phyloP scores from a whole-genome alignment of 1,140 invertebrate species.

The Drosophila tristis region DNA sequence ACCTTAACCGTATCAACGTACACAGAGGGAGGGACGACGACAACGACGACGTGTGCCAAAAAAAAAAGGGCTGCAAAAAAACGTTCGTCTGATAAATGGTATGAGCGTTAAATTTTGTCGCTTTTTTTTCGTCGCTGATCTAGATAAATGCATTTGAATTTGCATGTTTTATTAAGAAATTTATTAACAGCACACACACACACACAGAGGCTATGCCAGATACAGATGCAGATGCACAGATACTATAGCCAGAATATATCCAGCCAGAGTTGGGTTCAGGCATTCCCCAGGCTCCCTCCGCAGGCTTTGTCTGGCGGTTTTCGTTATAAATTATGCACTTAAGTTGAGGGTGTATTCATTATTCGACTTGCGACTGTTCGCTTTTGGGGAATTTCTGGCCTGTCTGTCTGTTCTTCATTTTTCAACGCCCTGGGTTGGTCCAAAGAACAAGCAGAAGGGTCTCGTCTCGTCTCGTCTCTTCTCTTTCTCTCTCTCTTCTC shows the following conservation, averaged over 20 bases:
- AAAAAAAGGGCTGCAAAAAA: constrained; percentile 31
- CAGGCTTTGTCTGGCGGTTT: constrained; percentile 60
- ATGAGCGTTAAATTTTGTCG: constrained; percentile 79
- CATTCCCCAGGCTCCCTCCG: constrained; percentile 39
- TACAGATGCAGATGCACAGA: too few species aligned
- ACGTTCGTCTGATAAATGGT: constrained; percentile 72
- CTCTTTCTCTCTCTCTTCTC: constrained; percentile 4
- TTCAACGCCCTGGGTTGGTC: constrained; percentile 76
- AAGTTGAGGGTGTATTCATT: constrained; percentile 83
- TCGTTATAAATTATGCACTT: constrained; percentile 83
- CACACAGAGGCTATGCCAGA: not conserved
- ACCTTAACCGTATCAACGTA: constrained; percentile 42
- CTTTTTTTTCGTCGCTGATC: constrained; percentile 69
- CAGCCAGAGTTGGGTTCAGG: constrained; percentile 23
- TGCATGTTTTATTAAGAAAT: constrained; percentile 83
- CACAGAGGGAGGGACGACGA: constrained; percentile 24
- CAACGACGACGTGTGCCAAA: constrained; percentile 71
- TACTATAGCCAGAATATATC: not conserved
- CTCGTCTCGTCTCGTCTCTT: not conserved
- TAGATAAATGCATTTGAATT: constrained; percentile 83
- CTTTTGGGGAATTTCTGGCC: constrained; percentile 56
- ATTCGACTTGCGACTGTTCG: constrained; percentile 59
- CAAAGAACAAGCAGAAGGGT: constrained; percentile 30
- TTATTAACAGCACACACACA: constrained; percentile 70
- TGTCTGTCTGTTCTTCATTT: constrained; percentile 81